phyloP scores from a whole-genome alignment of 2,113 vertebrate genomes.

The Hippotragus niger region DNA sequence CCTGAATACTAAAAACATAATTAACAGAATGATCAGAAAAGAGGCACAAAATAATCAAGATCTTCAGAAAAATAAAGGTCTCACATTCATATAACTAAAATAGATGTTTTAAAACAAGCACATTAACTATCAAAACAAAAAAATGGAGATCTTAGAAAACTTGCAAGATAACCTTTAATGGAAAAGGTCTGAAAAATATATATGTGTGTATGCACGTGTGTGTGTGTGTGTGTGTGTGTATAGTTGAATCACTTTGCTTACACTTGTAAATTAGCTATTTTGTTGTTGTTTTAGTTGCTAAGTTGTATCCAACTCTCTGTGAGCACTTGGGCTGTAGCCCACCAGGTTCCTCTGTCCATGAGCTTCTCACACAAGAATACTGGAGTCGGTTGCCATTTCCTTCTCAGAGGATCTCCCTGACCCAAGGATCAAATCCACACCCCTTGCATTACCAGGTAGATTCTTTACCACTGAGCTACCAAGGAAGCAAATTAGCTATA shows the following conservation, averaged over 20 bases:
- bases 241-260: neutral
- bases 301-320: neutral
- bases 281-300: neutral
- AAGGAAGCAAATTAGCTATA: neutral
- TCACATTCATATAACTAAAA: neutral
- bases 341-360: neutral
- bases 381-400: neutral
- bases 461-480: neutral
- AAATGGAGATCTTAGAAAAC: neutral
- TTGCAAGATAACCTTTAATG: neutral
- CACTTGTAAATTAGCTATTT: neutral
- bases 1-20: neutral
- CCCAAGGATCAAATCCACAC: neutral
- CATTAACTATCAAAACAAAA: neutral
- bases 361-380: neutral
- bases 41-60: neutral
- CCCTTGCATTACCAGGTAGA: neutral
- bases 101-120: neutral
- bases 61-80: neutral
- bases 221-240: neutral
- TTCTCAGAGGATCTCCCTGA: neutral
- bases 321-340: neutral
- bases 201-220: neutral
- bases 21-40: neutral
- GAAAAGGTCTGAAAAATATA: neutral